These are phyloP conservation scores for Piprites chloris DNA, from an alignment of 2,113 vertebrate species.

Conservation along the genomic window DNA sequence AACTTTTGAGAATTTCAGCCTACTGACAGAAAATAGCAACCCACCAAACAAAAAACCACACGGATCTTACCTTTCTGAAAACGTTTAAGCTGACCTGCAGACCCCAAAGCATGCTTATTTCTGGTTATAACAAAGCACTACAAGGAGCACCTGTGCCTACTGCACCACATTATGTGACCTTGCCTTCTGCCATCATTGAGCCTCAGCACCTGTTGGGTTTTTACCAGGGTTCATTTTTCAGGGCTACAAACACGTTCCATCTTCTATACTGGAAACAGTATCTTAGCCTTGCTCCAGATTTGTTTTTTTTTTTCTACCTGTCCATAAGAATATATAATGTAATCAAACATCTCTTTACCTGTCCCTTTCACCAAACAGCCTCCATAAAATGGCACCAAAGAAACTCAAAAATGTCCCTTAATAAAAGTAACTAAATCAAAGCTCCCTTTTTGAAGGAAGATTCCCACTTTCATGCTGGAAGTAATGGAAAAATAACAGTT, in stretches of 20 bases:
- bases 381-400: background rate
- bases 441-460: background rate
- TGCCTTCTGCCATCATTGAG: background rate
- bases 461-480: background rate
- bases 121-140: background rate
- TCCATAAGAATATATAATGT: background rate
- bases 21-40: background rate
- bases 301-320: background rate
- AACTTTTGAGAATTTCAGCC: background rate
- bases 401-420: background rate
- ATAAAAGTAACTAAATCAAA: background rate
- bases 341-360: background rate
- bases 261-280: background rate
- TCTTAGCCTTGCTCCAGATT: background rate
- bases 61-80: background rate
- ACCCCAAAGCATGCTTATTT: background rate
- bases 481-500: background rate
- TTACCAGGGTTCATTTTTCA: background rate
- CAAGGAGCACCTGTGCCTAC: background rate
- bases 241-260: background rate
- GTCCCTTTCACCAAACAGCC: background rate
- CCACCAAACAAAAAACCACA: background rate
- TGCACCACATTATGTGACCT: background rate
- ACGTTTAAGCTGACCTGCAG: background rate
- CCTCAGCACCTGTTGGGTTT: background rate